Evolutionary conservation across 2,797 vertebrate genomes (phyloP).

Genomic region (Enteromius argenteus): DNA sequence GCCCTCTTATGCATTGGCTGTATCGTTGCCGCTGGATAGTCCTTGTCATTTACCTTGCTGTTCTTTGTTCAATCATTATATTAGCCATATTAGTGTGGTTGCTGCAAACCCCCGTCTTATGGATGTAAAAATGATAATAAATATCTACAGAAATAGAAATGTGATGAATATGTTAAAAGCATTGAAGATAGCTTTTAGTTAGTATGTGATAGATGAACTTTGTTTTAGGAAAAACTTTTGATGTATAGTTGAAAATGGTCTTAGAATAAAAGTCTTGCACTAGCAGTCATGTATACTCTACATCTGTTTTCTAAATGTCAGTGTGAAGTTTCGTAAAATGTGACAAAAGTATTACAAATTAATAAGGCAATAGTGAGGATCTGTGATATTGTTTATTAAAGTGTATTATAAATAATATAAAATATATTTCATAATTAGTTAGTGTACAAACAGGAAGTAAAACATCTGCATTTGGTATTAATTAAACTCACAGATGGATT

Average conservation of each 20-base stretch:
- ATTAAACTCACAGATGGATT: constrained; percentile 33
- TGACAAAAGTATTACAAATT: neutral
- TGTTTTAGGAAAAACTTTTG: neutral
- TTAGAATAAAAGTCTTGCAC: neutral
- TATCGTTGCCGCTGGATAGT: constrained; percentile 66
- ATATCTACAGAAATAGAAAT: neutral
- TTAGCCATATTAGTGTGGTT: constrained; percentile 67
- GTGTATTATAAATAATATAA: constrained; percentile 61
- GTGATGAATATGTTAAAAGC: neutral
- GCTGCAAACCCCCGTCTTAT: constrained; percentile 57
- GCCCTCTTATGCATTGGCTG: constrained; percentile 64
- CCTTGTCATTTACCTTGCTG: constrained; percentile 63
- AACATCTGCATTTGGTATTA: constrained; percentile 40
- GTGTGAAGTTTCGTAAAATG: neutral
- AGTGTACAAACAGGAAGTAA: constrained; percentile 53
- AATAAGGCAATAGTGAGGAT: neutral
- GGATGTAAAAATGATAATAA: constrained; percentile 18
- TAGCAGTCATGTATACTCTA: neutral
- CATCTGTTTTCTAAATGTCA: neutral
- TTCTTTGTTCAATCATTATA: constrained; percentile 65
- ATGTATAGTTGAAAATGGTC: neutral
- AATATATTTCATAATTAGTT: constrained; percentile 59
- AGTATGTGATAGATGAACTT: neutral
- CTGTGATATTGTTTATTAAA: constrained; percentile 49
- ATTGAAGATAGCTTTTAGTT: neutral